Evolutionary conservation across 1,140 invertebrate genomes (phyloP), one percentile per base, ranked within the genome.

Genomic region (Lasioglossum baleicum): DNA sequence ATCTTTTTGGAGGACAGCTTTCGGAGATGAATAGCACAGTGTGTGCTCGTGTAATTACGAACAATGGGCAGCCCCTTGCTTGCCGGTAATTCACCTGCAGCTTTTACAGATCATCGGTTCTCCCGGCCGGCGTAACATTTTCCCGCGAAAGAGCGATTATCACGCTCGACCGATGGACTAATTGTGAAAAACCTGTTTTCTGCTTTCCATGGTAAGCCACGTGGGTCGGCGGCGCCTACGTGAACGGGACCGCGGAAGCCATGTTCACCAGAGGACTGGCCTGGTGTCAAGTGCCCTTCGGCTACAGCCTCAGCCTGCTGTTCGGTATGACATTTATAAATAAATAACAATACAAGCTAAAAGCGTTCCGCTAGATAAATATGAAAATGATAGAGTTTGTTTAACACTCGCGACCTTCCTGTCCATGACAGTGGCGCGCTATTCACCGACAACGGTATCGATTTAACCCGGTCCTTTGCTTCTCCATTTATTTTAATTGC

Each of bases 161-260:
- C 60, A 17, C 40, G 60, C 60, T 70, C 20, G n/a, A 40, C 40
- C 56, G 75, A n/a, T 22, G 66, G 48, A 79, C 58, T 79, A 79
- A 79, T 79, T 60, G 48, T 44, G 48, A 61, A 26, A 26, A 65
- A 53, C 20, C 17, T 3, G 44, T 72, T 20, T n/a, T 58, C n/a
- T 58, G 0, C 60, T 79, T 58, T 75, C 17, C 75, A 63, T 69
- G 48, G 90, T 7, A 88, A 96, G 96, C 96, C 35, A 97, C 96
- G 58, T 97, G 96, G 96, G 96, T 97, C 15, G 97, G 96, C 40
- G 96, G 96, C 60, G 96, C 96, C 31, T 97, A 97, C 90, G 96
- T 97, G 78, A 97, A 97, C 92, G 97, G 96, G 69, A 97, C 97
- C 42, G 96, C 96, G 4, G 97, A 97, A 90, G 94, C 94, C 20